Percentiles rank a stretch among this genome's conserved stretches.
Evolutionary conservation across 2,888 invertebrate species (phyloP).

Genomic region (Autographa gamma): DNA sequence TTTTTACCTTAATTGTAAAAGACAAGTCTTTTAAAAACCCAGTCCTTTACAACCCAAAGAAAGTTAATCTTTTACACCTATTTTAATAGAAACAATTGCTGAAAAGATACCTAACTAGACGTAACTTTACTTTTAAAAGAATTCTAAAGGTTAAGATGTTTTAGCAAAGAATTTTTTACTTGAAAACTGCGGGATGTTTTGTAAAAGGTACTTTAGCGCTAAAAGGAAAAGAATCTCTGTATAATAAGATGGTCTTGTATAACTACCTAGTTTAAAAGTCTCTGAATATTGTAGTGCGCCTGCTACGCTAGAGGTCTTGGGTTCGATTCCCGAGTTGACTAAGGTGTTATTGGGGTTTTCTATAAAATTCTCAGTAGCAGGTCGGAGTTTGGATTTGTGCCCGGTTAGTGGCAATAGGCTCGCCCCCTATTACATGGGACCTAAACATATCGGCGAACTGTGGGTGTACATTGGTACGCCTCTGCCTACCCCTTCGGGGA

Average conservation of each 20-base stretch:
- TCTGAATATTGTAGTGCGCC: too few relatives aligned
- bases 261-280: too few relatives aligned
- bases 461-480: too few relatives aligned
- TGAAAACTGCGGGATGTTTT: slow-evolving; percentile 23
- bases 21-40: background rate
- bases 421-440: too few relatives aligned
- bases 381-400: too few relatives aligned
- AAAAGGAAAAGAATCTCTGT: slow-evolving; percentile 21
- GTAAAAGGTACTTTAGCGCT: slow-evolving; percentile 23
- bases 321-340: too few relatives aligned
- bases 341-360: too few relatives aligned
- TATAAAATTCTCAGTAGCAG: too few relatives aligned
- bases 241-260: background rate
- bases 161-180: slow-evolving; percentile 22
- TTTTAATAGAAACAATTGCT: slow-evolving; percentile 2
- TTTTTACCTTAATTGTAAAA: background rate
- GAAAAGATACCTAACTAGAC: slow-evolving; percentile 1
- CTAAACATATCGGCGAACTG: too few relatives aligned
- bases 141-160: slow-evolving; percentile 19
- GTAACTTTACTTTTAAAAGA: slow-evolving; percentile 31
- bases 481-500: too few relatives aligned
- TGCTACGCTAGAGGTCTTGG: too few relatives aligned
- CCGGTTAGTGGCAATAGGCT: too few relatives aligned
- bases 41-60: background rate
- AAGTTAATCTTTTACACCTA: slow-evolving; percentile 1